Percentiles rank a stretch among this genome's conserved stretches.
Evolutionary conservation across 64 coral and sea anemone species (phyloP).

Genomic region (Anthopleura sola): DNA sequence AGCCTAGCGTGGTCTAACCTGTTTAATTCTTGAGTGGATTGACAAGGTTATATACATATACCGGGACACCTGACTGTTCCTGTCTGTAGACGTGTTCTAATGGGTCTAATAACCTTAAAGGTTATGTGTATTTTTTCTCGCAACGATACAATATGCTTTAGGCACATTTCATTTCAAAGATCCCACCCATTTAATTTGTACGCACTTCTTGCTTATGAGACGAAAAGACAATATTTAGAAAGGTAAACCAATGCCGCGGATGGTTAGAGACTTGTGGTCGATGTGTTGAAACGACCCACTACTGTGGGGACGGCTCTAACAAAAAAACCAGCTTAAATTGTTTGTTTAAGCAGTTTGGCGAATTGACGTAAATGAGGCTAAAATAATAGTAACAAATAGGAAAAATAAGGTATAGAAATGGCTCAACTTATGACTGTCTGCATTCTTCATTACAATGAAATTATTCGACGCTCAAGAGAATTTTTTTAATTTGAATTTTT

Average conservation of each 20-base stretch:
- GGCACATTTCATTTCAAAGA: constrained; percentile 5
- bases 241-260: background rate
- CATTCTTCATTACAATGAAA: too few relatives aligned
- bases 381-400: background rate
- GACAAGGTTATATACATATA: too few relatives aligned
- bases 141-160: background rate
- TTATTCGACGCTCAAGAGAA: too few relatives aligned
- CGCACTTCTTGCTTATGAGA: background rate
- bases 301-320: background rate
- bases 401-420: too few relatives aligned
- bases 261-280: background rate
- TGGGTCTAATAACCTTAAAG: background rate
- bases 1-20: background rate
- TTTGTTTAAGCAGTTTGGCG: background rate
- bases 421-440: too few relatives aligned
- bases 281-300: background rate
- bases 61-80: background rate
- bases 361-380: background rate
- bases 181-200: background rate
- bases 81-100: background rate
- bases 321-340: background rate
- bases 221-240: background rate
- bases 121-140: background rate
- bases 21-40: background rate
- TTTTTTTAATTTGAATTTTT: too few relatives aligned